These are phyloP conservation scores for Eupithecia centaureata DNA, from an alignment of 2,888 invertebrate genomes.

Conservation along the genomic window DNA sequence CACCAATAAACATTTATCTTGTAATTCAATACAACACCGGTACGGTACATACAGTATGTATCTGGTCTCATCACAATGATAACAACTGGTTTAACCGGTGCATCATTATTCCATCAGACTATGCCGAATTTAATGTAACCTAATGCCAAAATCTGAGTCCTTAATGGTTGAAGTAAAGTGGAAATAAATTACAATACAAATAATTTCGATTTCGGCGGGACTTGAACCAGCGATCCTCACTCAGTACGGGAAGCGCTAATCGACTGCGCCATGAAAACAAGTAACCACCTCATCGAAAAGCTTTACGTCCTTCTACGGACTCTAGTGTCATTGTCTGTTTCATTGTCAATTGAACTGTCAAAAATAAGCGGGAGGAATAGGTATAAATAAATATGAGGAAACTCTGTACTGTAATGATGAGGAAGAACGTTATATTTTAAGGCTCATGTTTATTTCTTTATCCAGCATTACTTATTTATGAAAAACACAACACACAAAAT, in stretches of 20 bases:
- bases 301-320: too few relatives aligned
- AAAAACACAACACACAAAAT: neutral
- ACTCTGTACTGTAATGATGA: neutral
- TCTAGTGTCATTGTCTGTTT: too few relatives aligned
- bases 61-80: neutral
- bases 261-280: too few relatives aligned
- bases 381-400: neutral
- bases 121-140: neutral
- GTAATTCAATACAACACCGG: conserved; percentile 1
- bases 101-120: neutral
- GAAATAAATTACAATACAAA: too few relatives aligned
- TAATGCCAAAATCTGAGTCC: neutral
- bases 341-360: too few relatives aligned
- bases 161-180: neutral
- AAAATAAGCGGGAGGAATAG: too few relatives aligned
- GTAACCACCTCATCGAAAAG: too few relatives aligned
- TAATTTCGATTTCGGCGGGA: too few relatives aligned
- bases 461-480: neutral
- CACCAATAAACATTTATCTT: conserved; percentile 12
- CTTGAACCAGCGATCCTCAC: too few relatives aligned
- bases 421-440: neutral
- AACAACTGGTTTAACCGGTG: neutral
- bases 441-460: neutral
- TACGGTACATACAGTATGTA: neutral
- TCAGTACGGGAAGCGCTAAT: too few relatives aligned